phyloP scores from a whole-genome alignment of 2,113 vertebrate species.

The Cavia porcellus region DNA sequence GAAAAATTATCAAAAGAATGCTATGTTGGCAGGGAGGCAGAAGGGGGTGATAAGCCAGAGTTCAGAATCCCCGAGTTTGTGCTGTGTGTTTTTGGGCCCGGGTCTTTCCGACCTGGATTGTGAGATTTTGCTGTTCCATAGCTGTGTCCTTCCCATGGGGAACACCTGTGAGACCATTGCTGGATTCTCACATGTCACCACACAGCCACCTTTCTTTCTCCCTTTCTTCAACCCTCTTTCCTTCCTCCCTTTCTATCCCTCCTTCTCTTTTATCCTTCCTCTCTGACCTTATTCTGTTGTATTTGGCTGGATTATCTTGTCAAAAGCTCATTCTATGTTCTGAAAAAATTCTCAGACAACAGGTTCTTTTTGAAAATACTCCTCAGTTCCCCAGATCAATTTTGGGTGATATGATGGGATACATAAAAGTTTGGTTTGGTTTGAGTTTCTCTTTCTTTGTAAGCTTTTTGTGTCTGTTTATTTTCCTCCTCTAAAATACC shows the following conservation, averaged over 20 bases:
- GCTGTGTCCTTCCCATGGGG: too few relatives aligned
- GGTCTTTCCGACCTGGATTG: not conserved
- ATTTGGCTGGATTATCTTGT: not conserved
- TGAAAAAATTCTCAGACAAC: not conserved
- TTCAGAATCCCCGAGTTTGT: not conserved
- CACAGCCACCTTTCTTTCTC: not conserved
- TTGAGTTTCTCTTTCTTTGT: not conserved
- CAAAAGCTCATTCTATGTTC: not conserved
- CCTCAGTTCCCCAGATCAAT: not conserved
- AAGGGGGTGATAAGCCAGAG: not conserved
- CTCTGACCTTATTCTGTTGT: not conserved
- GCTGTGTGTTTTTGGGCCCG: not conserved
- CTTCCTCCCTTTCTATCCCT: not conserved
- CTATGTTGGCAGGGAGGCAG: constrained; percentile 38
- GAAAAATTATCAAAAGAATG: constrained; percentile 70
- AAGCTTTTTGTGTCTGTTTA: not conserved
- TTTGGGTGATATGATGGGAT: not conserved
- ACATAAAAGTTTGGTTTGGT: not conserved
- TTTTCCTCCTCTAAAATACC: not conserved
- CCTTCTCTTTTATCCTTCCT: not conserved
- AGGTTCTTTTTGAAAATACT: not conserved
- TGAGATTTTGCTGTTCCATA: not conserved
- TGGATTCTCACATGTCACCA: not conserved
- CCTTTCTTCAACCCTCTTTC: too few relatives aligned
- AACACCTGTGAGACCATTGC: not conserved